phyloP scores from a whole-genome alignment of 2,888 invertebrate genomes.

The Parnassius smintheus region DNA sequence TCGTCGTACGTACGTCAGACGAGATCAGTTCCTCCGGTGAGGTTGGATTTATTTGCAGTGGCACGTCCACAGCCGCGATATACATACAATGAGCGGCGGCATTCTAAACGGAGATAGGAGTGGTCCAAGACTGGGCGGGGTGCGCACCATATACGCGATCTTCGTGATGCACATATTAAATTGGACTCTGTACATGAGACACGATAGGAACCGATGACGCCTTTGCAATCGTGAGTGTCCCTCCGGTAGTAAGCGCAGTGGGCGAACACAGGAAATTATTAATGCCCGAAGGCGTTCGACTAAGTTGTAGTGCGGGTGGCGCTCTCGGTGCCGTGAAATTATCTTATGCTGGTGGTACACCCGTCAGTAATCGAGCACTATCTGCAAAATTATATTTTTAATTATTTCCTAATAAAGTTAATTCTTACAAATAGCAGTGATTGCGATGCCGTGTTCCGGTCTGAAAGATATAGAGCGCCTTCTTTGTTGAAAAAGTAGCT shows the following conservation, averaged over 20 bases:
- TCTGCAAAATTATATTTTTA: constrained; percentile 34
- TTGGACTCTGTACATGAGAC: constrained; percentile 73
- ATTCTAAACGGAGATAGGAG: constrained; percentile 75
- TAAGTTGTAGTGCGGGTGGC: constrained; percentile 65
- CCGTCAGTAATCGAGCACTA: constrained; percentile 48
- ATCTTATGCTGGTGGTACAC: constrained; percentile 43
- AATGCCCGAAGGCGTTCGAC: constrained; percentile 53
- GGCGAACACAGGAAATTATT: constrained; percentile 54
- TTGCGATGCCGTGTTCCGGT: too few species aligned
- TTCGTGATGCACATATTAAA: constrained; percentile 81
- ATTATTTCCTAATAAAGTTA: too few species aligned
- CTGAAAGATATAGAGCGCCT: too few species aligned
- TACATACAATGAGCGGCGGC: constrained; percentile 76
- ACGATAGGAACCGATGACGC: constrained; percentile 64
- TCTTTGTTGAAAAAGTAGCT: too few species aligned
- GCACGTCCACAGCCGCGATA: constrained; percentile 53
- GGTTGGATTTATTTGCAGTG: constrained; percentile 66
- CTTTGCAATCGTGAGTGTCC: constrained; percentile 68
- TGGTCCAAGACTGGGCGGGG: constrained; percentile 69
- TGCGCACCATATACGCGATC: constrained; percentile 68
- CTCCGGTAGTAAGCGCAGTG: constrained; percentile 56
- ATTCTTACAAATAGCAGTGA: too few species aligned
- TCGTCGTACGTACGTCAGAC: constrained; percentile 40
- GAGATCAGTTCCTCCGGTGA: constrained; percentile 52
- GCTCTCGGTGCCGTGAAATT: constrained; percentile 54